Conservation (phyloP, 2,113 vertebrate species). For the Limanda limanda region DNA sequence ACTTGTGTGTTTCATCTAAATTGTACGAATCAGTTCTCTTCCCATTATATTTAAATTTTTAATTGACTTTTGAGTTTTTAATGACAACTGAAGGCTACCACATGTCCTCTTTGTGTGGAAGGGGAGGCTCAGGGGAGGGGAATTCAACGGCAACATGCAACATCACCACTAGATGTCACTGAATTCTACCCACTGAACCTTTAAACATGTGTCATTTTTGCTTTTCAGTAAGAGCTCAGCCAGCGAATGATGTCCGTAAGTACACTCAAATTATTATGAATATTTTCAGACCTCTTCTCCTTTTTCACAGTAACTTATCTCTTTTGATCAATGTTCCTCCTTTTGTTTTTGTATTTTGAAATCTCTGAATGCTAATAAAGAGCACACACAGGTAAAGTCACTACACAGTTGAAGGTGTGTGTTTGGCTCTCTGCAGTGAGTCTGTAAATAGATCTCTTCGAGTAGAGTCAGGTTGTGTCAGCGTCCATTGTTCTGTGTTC, state of each 20-base stretch:
- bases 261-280: slow-evolving; percentile 41
- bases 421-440: not conserved
- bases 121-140: no score
- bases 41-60: no score
- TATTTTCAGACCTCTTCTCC: not conserved
- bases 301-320: not conserved
- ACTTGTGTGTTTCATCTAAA: no score
- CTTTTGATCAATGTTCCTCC: not conserved
- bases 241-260: slow-evolving; percentile 84
- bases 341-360: not conserved
- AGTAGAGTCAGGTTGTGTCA: not conserved
- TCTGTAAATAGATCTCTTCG: not conserved
- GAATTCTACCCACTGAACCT: no score
- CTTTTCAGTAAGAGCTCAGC: slow-evolving; percentile 82
- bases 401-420: no score
- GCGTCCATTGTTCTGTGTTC: not conserved
- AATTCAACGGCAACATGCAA: no score
- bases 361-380: not conserved
- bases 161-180: no score
- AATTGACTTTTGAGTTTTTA: no score
- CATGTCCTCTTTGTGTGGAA: no score
- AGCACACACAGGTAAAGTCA: slow-evolving; percentile 1
- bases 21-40: no score
- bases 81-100: no score
- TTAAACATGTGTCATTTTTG: slow-evolving; percentile 6